Evolutionary conservation across 2,888 invertebrate genomes (phyloP), one percentile per base, ranked within the genome.

Genomic region (Lithophane ornitopus): DNA sequence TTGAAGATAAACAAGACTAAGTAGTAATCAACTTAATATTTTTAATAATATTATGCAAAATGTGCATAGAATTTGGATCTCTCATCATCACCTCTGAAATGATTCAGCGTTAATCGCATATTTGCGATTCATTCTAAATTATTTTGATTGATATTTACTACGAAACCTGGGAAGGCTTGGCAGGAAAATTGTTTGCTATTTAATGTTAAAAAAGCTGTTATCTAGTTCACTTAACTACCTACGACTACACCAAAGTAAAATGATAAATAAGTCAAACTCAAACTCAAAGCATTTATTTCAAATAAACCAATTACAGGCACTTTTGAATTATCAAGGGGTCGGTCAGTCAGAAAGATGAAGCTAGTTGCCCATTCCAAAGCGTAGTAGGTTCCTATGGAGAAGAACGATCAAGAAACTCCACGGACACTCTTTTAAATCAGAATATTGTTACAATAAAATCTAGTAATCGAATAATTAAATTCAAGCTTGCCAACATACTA

Each of bases 401-500:
- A n/a, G n/a, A n/a, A n/a, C n/a, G n/a, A n/a, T n/a, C n/a, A n/a
- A n/a, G n/a, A n/a, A n/a, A n/a, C n/a, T n/a, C n/a, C n/a, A n/a
- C n/a, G n/a, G n/a, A n/a, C n/a, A n/a, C n/a, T n/a, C n/a, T n/a
- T n/a, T n/a, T n/a, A n/a, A n/a, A n/a, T n/a, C n/a, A n/a, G n/a
- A n/a, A n/a, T n/a, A n/a, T n/a, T n/a, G n/a, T n/a, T n/a, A n/a
- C n/a, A n/a, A n/a, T n/a, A n/a, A n/a, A n/a, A 19, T 22, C n/a
- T 63, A 58, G 12, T 46, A 73, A 82, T 74, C 26, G 61, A 69
- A 61, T 61, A 63, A n/a, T 71, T 71, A 56, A 81, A 75, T 46
- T 71, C 83, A 71, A n/a, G 54, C 70, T 63, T 71, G 56, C 34
- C 22, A 22, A 61, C 61, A 77, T 16, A 58, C 44, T 9, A 44